phyloP scores from a whole-genome alignment of 2,113 vertebrate genomes.

The Siniperca knerii region DNA sequence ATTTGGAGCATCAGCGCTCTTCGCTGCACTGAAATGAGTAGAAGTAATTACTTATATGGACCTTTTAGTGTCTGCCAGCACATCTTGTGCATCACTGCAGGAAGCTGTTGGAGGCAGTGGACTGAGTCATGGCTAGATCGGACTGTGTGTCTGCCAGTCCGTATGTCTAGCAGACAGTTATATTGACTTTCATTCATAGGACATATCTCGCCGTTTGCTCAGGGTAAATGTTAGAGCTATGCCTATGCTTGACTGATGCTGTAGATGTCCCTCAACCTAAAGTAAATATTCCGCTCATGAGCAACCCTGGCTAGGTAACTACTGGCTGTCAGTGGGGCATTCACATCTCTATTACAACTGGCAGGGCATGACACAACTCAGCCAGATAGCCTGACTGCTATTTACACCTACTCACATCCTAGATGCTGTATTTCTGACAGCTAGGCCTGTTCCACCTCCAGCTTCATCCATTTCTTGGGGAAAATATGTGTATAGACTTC shows the following conservation, averaged over 20 bases:
- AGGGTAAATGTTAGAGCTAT: slow-evolving; percentile 70
- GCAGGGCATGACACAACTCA: slow-evolving; percentile 55
- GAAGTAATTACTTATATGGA: slow-evolving; percentile 47
- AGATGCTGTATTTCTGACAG: slow-evolving; percentile 51
- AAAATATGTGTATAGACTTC: slow-evolving; percentile 37
- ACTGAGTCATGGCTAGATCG: slow-evolving; percentile 49
- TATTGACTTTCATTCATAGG: slow-evolving; percentile 72
- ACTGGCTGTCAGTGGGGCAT: slow-evolving; percentile 48
- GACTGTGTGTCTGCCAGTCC: slow-evolving; percentile 39
- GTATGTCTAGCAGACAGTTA: slow-evolving; percentile 45
- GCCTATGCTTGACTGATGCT: slow-evolving; percentile 66
- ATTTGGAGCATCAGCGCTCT: slow-evolving; percentile 39
- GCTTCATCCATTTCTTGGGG: slow-evolving; percentile 7
- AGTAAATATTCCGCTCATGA: slow-evolving; percentile 64
- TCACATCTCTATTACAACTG: slow-evolving; percentile 64
- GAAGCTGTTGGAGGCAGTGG: slow-evolving; percentile 43
- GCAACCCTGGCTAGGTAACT: slow-evolving; percentile 36
- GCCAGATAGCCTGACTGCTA: slow-evolving; percentile 47
- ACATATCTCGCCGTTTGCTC: slow-evolving; percentile 65
- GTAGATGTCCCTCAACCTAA: slow-evolving; percentile 56
- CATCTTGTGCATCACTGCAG: slow-evolving; percentile 45
- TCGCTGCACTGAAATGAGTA: slow-evolving; percentile 36
- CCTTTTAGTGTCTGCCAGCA: slow-evolving; percentile 54
- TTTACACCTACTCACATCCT: slow-evolving; percentile 58
- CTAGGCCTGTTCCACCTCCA: slow-evolving; percentile 39